These are phyloP conservation scores for Cottoperca gobio DNA, from an alignment of 2,797 vertebrate genomes.

Conservation along the genomic window DNA sequence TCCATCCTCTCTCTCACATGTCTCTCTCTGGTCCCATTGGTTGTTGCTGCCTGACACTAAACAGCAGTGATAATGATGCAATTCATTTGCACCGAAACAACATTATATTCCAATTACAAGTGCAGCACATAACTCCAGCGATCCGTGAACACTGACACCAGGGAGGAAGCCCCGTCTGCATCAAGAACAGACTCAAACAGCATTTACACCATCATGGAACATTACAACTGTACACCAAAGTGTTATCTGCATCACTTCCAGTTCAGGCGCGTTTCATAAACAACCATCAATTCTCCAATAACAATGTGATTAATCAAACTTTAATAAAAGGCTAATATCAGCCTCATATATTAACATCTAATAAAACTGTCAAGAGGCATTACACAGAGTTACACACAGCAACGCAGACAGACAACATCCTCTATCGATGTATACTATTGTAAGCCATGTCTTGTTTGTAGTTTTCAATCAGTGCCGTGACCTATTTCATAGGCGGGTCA, in stretches of 20 bases:
- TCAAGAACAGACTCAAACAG: background rate
- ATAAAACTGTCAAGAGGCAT: slow-evolving; percentile 23
- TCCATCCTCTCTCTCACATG: slow-evolving; percentile 2
- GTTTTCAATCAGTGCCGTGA: slow-evolving; percentile 65
- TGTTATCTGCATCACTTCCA: background rate
- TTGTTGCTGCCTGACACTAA: slow-evolving; percentile 8
- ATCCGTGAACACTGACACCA: slow-evolving; percentile 22
- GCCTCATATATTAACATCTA: slow-evolving; percentile 1
- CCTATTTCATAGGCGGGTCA: slow-evolving; percentile 70
- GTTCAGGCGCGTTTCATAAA: background rate
- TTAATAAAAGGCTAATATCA: slow-evolving; percentile 6
- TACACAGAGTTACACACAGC: slow-evolving; percentile 8
- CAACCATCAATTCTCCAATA: background rate
- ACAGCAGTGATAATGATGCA: slow-evolving; percentile 34
- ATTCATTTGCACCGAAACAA: slow-evolving; percentile 39
- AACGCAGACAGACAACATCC: slow-evolving; percentile 21
- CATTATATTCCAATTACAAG: slow-evolving; percentile 29
- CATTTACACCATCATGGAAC: background rate
- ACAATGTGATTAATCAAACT: slow-evolving; percentile 20
- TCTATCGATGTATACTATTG: slow-evolving; percentile 40
- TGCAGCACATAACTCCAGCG: background rate
- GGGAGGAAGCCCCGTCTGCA: background rate
- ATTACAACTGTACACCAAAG: background rate
- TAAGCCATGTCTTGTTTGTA: slow-evolving; percentile 54
- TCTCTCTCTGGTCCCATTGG: slow-evolving; percentile 7